Conservation (phyloP, 2,113 vertebrate genomes). For the Dasyornis broadbenti region DNA sequence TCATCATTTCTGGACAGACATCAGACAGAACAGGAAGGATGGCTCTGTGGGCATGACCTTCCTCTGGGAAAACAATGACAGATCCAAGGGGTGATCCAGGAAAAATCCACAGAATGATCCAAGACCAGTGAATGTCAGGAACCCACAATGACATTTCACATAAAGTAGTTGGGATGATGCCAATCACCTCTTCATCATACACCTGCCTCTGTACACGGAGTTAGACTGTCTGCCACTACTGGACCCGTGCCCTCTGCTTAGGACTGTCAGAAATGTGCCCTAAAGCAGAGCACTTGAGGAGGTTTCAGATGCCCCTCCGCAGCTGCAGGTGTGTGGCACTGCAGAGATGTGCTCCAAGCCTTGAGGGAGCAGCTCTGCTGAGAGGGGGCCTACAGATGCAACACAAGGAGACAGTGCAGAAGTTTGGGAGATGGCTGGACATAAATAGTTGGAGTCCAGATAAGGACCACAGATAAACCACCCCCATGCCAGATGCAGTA, state of each 20-base stretch:
- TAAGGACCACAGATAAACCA: neutral
- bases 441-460: neutral
- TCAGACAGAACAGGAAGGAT: constrained; percentile 14
- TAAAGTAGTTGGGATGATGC: neutral
- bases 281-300: neutral
- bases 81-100: neutral
- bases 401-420: neutral
- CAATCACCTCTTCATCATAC: neutral
- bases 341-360: neutral
- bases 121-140: neutral
- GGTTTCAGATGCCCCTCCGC: neutral
- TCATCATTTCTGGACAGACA: neutral
- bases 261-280: neutral
- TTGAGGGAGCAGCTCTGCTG: neutral
- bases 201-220: neutral
- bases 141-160: neutral
- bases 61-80: neutral
- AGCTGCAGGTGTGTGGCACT: neutral
- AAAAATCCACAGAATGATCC: neutral
- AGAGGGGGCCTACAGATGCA: neutral
- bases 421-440: neutral
- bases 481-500: neutral
- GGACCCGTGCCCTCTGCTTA: neutral
- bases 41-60: neutral
- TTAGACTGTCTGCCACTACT: neutral